Percentiles rank a stretch among this genome's conserved stretches.
Conservation (phyloP, 1,140 invertebrate species). For the Argopecten irradians region DNA sequence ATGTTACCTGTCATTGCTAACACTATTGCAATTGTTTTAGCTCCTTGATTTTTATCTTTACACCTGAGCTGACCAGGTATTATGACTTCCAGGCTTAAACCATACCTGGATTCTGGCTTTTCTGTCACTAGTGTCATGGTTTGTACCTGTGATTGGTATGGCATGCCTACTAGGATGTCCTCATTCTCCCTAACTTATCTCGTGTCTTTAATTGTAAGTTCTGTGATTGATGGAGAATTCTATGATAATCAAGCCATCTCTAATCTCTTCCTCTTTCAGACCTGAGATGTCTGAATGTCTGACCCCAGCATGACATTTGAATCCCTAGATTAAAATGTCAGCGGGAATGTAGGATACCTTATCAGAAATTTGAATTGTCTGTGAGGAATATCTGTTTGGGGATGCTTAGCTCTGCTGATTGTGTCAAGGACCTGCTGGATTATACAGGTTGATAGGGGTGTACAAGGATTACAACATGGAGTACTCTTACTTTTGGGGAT, state of each 20-base stretch:
- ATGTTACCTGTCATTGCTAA: background rate
- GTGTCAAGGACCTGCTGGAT: background rate
- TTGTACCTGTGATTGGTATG: background rate
- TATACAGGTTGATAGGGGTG: background rate
- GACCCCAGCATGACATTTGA: constrained; percentile 5
- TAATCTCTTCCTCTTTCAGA: background rate
- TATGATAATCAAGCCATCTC: background rate
- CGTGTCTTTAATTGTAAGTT: background rate
- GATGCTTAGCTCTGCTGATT: background rate
- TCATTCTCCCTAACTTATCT: background rate
- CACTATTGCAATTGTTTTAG: background rate
- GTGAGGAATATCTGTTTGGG: background rate
- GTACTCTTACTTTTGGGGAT: no score
- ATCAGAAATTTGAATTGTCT: constrained; percentile 18
- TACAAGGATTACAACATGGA: background rate
- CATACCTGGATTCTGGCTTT: constrained; percentile 6
- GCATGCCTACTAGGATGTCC: constrained; percentile 6
- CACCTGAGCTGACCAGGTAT: background rate
- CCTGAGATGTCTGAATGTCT: background rate
- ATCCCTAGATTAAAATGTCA: constrained; percentile 10
- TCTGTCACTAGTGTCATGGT: background rate
- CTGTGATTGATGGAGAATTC: background rate
- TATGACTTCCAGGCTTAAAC: background rate
- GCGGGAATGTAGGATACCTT: background rate
- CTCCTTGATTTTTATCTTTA: background rate